Conservation (phyloP, 2,113 vertebrate genomes). For the Aramus guarauna region DNA sequence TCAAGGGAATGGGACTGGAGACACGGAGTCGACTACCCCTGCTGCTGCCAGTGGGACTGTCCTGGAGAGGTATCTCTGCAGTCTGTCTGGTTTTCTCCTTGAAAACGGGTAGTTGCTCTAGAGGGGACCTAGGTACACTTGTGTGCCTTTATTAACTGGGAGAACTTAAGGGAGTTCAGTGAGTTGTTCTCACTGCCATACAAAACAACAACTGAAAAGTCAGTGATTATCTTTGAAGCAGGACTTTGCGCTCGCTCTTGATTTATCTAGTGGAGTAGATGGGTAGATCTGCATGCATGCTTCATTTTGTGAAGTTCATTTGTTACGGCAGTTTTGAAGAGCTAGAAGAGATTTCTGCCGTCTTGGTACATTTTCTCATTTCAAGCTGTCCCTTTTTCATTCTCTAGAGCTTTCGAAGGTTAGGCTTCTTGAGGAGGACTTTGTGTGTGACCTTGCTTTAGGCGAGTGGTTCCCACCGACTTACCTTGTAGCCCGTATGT, state of each 20-base stretch:
- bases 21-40: constrained; percentile 82
- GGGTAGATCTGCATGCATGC: background rate
- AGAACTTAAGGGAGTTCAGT: background rate
- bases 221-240: background rate
- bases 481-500: rapidly evolving
- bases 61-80: constrained; percentile 86
- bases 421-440: background rate
- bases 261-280: background rate
- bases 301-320: background rate
- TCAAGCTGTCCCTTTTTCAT: background rate
- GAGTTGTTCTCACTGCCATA: background rate
- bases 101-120: background rate
- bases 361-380: background rate
- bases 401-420: background rate
- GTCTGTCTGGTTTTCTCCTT: background rate
- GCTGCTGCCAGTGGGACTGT: constrained; percentile 85
- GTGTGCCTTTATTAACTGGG: background rate
- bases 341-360: background rate
- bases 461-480: background rate
- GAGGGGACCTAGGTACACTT: background rate
- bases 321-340: background rate
- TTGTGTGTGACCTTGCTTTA: background rate
- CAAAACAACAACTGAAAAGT: background rate
- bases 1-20: constrained; percentile 86
- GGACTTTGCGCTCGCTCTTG: background rate